Percentiles rank a stretch among this genome's conserved stretches.
phyloP scores from a whole-genome alignment of 2,797 vertebrate species.

The Premnoplex brunnescens region DNA sequence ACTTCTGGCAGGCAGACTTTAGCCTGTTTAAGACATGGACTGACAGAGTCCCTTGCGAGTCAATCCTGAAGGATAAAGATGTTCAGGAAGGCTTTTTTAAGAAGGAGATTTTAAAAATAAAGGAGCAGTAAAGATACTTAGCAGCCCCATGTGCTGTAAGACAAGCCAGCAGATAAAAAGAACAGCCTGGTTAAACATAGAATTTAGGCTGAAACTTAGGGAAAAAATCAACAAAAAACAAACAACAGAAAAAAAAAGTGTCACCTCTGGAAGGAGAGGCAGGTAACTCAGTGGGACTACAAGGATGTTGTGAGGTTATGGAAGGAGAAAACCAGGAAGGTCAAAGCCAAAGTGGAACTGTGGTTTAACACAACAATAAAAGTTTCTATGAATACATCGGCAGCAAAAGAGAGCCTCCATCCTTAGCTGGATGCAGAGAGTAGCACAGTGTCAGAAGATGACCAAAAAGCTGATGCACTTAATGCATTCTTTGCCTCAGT shows the following conservation, averaged over 20 bases:
- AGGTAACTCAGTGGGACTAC: background rate
- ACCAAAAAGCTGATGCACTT: background rate
- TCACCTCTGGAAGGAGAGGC: background rate
- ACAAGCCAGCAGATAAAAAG: background rate
- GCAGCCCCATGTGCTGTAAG: background rate
- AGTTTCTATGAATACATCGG: background rate
- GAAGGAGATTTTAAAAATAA: background rate
- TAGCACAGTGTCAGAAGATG: background rate
- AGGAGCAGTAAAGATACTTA: background rate
- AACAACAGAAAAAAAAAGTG: too few species aligned
- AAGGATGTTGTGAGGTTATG: background rate
- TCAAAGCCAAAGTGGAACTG: background rate
- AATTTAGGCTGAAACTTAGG: background rate
- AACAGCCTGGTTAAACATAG: background rate
- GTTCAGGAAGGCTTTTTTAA: background rate
- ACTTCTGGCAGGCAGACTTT: background rate
- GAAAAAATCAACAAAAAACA: too few species aligned
- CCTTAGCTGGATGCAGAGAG: background rate
- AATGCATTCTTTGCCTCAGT: background rate
- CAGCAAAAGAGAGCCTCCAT: background rate
- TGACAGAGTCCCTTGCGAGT: background rate
- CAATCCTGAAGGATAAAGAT: background rate
- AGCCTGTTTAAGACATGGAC: background rate
- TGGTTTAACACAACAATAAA: background rate
- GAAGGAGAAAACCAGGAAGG: background rate